Conservation (phyloP, 2,797 vertebrate genomes). For the Lagodon rhomboides region DNA sequence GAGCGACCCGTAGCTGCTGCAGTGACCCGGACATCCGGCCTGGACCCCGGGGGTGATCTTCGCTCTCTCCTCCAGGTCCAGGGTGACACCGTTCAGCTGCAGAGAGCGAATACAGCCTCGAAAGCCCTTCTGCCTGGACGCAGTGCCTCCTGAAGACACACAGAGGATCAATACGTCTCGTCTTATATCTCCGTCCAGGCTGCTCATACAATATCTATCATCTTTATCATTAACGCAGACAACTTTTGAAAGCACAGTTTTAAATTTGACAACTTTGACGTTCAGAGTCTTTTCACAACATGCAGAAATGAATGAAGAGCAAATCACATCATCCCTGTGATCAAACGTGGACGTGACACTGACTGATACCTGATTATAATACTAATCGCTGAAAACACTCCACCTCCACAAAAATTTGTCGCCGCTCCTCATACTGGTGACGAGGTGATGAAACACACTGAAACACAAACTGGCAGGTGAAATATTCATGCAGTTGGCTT, state of each 20-base stretch:
- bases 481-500: constrained; percentile 48
- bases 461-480: constrained; percentile 63
- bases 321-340: not conserved
- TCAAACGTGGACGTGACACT: not conserved
- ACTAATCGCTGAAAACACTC: constrained; percentile 13
- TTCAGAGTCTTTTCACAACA: not conserved
- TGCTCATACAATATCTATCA: not conserved
- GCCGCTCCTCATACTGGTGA: constrained; percentile 22
- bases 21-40: constrained; percentile 93
- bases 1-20: constrained; percentile 92
- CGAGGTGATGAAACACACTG: constrained; percentile 53
- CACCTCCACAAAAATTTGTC: constrained; percentile 48
- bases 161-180: not conserved
- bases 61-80: constrained; percentile 93
- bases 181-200: not conserved
- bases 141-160: constrained; percentile 89
- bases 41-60: constrained; percentile 93
- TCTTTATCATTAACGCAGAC: not conserved
- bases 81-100: constrained; percentile 89
- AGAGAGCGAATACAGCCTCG: constrained; percentile 93
- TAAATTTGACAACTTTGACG: not conserved
- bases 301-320: not conserved
- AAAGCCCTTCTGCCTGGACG: constrained; percentile 95
- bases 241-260: not conserved
- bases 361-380: constrained; percentile 23